Conservation (phyloP, 2,113 vertebrate species). For the Platichthys flesus region DNA sequence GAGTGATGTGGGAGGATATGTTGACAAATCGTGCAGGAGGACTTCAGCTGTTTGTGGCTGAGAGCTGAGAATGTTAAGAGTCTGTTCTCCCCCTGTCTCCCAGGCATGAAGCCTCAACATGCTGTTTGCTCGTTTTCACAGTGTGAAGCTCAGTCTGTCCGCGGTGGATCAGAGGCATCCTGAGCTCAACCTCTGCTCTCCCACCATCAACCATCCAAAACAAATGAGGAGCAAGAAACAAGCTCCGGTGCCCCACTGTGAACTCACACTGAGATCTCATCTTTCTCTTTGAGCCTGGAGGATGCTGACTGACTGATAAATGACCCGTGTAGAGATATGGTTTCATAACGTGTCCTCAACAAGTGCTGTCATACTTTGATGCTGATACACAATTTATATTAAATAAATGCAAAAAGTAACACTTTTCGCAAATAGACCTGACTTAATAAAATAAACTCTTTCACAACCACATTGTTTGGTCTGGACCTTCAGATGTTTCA, state of each 20-base stretch:
- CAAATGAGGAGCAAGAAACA: conserved; percentile 22
- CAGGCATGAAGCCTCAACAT: not conserved
- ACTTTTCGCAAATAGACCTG: no score
- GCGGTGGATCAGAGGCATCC: conserved; percentile 42
- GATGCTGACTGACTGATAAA: not conserved
- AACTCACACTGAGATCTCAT: not conserved
- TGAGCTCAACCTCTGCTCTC: conserved; percentile 47
- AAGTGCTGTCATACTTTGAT: no score
- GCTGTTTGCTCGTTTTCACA: conserved; percentile 83
- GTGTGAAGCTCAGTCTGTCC: conserved; percentile 37
- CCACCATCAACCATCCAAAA: conserved; percentile 10
- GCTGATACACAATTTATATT: no score
- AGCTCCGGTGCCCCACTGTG: not conserved
- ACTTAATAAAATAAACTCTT: no score
- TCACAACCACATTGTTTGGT: no score
- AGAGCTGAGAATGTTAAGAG: conserved; percentile 21
- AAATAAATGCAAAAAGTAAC: no score
- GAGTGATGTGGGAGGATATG: conserved; percentile 85
- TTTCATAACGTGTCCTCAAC: no score
- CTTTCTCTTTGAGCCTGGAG: not conserved
- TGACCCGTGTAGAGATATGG: no score
- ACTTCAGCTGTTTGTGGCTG: conserved; percentile 16
- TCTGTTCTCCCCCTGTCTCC: not conserved
- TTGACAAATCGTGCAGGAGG: conserved; percentile 68
- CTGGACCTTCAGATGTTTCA: no score